Evolutionary conservation across 2,113 vertebrate species (phyloP).

Genomic region (Diadophis punctatus): DNA sequence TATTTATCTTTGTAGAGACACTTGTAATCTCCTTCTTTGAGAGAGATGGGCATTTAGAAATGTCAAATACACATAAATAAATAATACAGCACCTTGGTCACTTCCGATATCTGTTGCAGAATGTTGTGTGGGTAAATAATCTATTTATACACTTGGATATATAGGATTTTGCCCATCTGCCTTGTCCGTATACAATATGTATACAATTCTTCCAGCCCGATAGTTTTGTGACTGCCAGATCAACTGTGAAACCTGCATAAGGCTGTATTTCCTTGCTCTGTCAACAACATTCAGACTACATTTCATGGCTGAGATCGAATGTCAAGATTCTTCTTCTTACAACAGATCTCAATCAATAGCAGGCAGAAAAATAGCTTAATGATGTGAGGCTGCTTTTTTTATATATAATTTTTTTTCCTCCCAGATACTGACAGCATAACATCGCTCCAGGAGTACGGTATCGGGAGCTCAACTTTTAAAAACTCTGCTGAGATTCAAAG

Average conservation of each 20-base stretch:
- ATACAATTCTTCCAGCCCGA: not conserved
- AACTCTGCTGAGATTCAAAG: constrained; percentile 59
- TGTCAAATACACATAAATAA: not conserved
- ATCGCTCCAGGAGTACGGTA: constrained; percentile 59
- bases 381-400: constrained; percentile 43
- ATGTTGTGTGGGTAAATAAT: not conserved
- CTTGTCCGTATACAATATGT: not conserved
- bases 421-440: constrained; percentile 43
- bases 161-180: not conserved
- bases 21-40: not conserved
- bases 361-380: constrained; percentile 43
- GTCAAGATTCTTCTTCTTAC: constrained; percentile 62
- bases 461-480: constrained; percentile 56
- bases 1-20: not conserved
- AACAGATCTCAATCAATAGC: constrained; percentile 57
- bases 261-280: constrained; percentile 36
- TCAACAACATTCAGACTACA: constrained; percentile 51
- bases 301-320: constrained; percentile 43
- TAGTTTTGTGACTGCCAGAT: not conserved
- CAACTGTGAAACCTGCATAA: not conserved
- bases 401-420: not conserved
- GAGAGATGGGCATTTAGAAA: not conserved
- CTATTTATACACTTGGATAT: not conserved
- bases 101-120: not conserved
- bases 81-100: not conserved